Evolutionary conservation across 2,888 invertebrate species (phyloP), one percentile per base, ranked within the genome.

Genomic region (Coleophora flavipennella): DNA sequence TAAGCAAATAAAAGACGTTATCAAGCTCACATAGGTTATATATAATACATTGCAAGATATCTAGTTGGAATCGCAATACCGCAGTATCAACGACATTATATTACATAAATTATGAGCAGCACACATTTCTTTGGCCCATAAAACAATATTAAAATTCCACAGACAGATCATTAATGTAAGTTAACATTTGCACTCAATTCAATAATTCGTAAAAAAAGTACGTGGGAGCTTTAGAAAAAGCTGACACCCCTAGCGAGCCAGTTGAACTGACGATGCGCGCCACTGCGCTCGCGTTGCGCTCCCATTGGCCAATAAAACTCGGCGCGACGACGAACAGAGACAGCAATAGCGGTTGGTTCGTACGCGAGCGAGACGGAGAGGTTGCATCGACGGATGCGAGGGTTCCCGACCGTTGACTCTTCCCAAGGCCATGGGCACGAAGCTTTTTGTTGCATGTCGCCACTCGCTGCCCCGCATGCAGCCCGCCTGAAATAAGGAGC

Each of bases 321-420:
- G 56, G 49, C 59, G 66, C 59, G 58, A 57, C 49, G 71, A 42
- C 60, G 39, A 70, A 77, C 46, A 42, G 72, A 55, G 68, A 67
- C 47, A 44, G 45, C 13, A 11, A 40, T 48, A 60, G 29, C 35
- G 33, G 25, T 43, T 43, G 34, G 35, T 40, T 12, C 43, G 45
- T 32, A 72, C 43, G 43, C 39, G 69, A 76, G 56, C 36, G 70
- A 50, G 75, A 72, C 40, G 45, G 59, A 20, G 9, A 39, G n/a
- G 60, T 50, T 74, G 75, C 77, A 75, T 55, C 72, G 70, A 60
- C 80, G 81, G 81, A 79, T 78, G 79, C 77, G 68, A 80, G 79
- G 79, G 80, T 72, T 72, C 62, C 72, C 80, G 83, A 78, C 67
- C 83, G 73, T 79, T 84, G 83, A 83, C 83, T 81, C 59, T 67